phyloP scores from a whole-genome alignment of 2,888 invertebrate species.

The Pyrochroa serraticornis region DNA sequence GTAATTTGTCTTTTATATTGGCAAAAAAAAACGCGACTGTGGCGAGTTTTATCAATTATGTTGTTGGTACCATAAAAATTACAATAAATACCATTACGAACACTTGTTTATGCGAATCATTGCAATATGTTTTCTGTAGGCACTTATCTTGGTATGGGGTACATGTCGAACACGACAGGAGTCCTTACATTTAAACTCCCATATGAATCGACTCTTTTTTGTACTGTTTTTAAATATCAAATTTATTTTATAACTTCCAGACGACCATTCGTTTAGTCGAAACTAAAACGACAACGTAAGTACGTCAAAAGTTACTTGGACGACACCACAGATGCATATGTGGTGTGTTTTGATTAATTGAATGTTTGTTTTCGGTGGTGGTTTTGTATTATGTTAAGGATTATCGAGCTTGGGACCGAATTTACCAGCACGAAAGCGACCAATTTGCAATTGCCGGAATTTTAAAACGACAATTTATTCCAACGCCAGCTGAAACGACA shows the following conservation, averaged over 20 bases:
- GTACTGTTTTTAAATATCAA: slow-evolving; percentile 29
- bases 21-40: slow-evolving; percentile 1
- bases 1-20: not conserved
- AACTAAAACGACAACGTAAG: not conserved
- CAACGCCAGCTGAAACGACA: too few species aligned
- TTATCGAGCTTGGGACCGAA: slow-evolving; percentile 1
- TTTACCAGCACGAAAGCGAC: not conserved
- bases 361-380: slow-evolving; percentile 23
- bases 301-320: not conserved
- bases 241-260: slow-evolving; percentile 29
- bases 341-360: slow-evolving; percentile 26
- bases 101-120: slow-evolving; percentile 50
- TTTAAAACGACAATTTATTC: too few species aligned
- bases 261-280: not conserved
- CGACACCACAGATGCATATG: slow-evolving; percentile 9
- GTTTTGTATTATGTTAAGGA: slow-evolving; percentile 23
- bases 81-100: slow-evolving; percentile 42
- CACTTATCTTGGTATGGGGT: slow-evolving; percentile 48
- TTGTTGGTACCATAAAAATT: slow-evolving; percentile 35
- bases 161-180: slow-evolving; percentile 40
- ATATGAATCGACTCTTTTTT: slow-evolving; percentile 36
- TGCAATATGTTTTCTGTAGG: slow-evolving; percentile 45
- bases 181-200: slow-evolving; percentile 35
- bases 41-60: slow-evolving; percentile 30
- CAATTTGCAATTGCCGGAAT: too few species aligned